phyloP scores from a whole-genome alignment of 2,113 vertebrate genomes.

The Phrynocephalus versicolor region DNA sequence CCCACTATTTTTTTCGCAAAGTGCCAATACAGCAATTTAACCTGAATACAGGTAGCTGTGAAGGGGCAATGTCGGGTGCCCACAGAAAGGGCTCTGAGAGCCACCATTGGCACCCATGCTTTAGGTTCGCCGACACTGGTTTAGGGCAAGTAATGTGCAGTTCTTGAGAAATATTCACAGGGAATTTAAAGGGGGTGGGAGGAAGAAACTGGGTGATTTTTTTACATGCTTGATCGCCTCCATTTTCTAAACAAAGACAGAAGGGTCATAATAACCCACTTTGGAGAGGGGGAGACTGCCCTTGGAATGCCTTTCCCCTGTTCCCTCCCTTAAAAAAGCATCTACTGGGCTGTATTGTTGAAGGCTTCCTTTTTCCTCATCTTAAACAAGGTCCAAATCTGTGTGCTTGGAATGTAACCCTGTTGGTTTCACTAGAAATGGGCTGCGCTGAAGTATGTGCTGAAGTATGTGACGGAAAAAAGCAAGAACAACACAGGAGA shows the following conservation, averaged over 20 bases:
- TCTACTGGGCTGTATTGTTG: not conserved
- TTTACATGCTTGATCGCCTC: constrained; percentile 19
- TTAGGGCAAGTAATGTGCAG: constrained; percentile 21
- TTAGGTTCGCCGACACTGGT: too few species aligned
- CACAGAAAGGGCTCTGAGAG: too few species aligned
- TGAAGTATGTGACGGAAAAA: too few species aligned
- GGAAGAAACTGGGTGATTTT: too few species aligned
- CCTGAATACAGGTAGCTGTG: too few species aligned
- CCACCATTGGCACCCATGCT: too few species aligned
- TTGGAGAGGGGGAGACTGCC: not conserved
- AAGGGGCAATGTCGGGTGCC: too few species aligned
- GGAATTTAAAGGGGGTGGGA: constrained; percentile 33
- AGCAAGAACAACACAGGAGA: not conserved
- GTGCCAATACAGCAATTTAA: too few species aligned
- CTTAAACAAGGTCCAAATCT: not conserved
- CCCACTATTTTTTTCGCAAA: too few species aligned
- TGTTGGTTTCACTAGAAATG: not conserved
- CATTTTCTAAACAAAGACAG: constrained; percentile 38
- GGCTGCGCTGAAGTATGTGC: not conserved
- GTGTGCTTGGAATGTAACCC: not conserved
- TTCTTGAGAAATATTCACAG: not conserved
- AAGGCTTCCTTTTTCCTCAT: not conserved
- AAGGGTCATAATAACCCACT: constrained; percentile 10
- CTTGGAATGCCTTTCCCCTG: too few species aligned
- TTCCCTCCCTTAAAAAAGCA: constrained; percentile 29